Conservation (phyloP, 2,888 invertebrate genomes). For the Drosophila mimica region DNA sequence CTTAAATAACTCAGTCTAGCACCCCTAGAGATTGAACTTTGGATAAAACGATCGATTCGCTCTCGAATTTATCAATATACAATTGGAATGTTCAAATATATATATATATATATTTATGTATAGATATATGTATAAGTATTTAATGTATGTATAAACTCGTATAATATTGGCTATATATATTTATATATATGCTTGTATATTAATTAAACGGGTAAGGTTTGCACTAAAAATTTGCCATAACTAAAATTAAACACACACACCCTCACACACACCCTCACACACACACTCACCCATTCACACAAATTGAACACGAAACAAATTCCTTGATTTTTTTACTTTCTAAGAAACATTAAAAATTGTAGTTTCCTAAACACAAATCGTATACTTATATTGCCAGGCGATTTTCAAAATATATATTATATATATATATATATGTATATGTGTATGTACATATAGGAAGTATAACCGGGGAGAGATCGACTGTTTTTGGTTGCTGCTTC, state of each 20-base stretch:
- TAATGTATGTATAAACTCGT: constrained; percentile 43
- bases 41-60: constrained; percentile 69
- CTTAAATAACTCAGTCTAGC: constrained; percentile 80
- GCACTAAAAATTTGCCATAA: constrained; percentile 49
- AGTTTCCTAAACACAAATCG: constrained; percentile 32
- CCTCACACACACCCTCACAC: background rate
- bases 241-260: constrained; percentile 32
- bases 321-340: constrained; percentile 17
- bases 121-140: constrained; percentile 29
- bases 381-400: constrained; percentile 55
- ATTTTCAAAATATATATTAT: constrained; percentile 7
- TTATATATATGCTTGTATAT: constrained; percentile 14
- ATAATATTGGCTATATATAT: constrained; percentile 51
- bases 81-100: constrained; percentile 50
- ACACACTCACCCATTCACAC: background rate
- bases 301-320: constrained; percentile 50
- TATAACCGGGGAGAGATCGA: constrained; percentile 11
- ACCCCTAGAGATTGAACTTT: constrained; percentile 80
- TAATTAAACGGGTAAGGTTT: constrained; percentile 37
- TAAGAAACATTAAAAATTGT: background rate
- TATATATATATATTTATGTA: constrained; percentile 20
- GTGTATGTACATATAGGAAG: background rate
- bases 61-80: constrained; percentile 70
- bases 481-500: constrained; percentile 3
- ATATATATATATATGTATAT: background rate